Base-by-base conservation (phyloP, 2,113 vertebrate genomes). In the Grammomys surdaster region DNA sequence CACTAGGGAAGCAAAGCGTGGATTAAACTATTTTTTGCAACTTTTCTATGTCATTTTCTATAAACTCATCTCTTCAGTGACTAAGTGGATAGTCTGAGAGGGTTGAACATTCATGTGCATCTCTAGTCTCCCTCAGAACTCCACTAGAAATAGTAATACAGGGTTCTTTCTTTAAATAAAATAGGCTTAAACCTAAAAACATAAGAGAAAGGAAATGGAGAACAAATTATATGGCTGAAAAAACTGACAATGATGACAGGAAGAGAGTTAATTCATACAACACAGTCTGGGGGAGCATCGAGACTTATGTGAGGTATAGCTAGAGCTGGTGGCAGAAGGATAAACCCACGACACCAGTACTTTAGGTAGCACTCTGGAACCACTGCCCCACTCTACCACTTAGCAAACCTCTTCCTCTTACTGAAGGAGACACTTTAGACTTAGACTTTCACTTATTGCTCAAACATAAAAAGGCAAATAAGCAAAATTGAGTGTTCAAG, bases 1-100 rank as follows among this genome's bases (percentile, higher is more conserved):
- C 10, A 58, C 85, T 77, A 94, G 90, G 46, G 86, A 19, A 81
- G 40, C 46, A 40, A 36, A 67, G 26, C 70, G 76, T 3, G 46
- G 28, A 72, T 92, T 91, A 16, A 46, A 65, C 24, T 92, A 51
- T 65, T 90, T 90, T 91, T 92, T 90, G 22, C 10, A 51, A 72
- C 33, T 95, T 92, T 91, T 91, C 87, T 85, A 20, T 76, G 85
- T 92, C 75, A 84, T 88, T 92, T 96, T 96, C 81, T 88, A 2
- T 84, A 92, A 96, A 67, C 11, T 91, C 28, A 82, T 84, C 58
- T 54, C 89, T 80, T 94, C 36, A 90, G 60, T 95, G 89, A 93
- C 2, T 78, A 33, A 94, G 67, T 92, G 69, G 87, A 76, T 76
- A 91, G 85, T 87, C 90, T 69, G 80, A 86, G 76, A 87, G 26